A percentile compares a stretch with the other conserved stretches of the same genome.
Conservation (phyloP, 2,888 invertebrate genomes). For the Cephus pulcher region DNA sequence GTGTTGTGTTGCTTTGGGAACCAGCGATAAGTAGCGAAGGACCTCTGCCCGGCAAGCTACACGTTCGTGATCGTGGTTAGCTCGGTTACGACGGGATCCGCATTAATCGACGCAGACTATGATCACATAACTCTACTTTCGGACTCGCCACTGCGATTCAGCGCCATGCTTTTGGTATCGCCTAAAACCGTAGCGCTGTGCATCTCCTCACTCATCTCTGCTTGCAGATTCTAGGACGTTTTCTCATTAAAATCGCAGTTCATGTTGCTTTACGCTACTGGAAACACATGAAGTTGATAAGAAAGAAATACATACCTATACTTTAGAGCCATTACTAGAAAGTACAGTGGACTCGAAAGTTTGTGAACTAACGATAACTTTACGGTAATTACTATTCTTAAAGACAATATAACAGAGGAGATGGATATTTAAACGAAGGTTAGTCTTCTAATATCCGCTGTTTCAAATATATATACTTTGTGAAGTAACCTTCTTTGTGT, state of each 20-base stretch:
- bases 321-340: neutral
- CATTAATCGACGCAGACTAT: too few species aligned
- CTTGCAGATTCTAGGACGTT: neutral
- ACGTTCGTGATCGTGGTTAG: too few species aligned
- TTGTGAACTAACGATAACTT: neutral
- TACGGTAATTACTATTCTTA: neutral
- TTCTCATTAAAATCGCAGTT: neutral
- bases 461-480: neutral
- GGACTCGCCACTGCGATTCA: too few species aligned
- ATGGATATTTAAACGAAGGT: neutral
- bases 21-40: too few species aligned
- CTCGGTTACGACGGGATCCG: too few species aligned
- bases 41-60: too few species aligned
- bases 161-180: too few species aligned
- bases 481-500: neutral
- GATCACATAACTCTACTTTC: too few species aligned
- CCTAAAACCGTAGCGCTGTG: too few species aligned
- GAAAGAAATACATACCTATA: neutral
- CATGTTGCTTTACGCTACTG: neutral
- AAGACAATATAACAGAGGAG: neutral
- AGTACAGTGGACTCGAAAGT: neutral
- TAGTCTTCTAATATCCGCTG: neutral
- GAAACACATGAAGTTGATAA: neutral
- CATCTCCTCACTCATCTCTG: too few species aligned
- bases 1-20: too few species aligned